Evolutionary conservation across 1,140 invertebrate genomes (phyloP).

Genomic region (Drosophila arawakana): DNA sequence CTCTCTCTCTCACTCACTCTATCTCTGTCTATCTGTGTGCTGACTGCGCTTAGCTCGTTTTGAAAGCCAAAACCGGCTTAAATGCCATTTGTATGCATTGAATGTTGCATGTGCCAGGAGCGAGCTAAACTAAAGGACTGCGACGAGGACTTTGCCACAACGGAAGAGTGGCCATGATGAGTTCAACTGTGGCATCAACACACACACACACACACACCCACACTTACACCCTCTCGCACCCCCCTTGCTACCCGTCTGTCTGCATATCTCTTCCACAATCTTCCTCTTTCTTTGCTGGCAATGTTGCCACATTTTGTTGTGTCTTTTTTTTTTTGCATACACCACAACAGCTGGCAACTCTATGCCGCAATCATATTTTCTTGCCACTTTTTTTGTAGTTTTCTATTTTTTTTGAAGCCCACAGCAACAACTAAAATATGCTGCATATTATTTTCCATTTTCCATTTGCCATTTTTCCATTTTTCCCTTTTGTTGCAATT

Average conservation of each 20-base stretch:
- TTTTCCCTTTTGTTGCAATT: slow-evolving; percentile 66
- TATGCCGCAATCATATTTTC: slow-evolving; percentile 57
- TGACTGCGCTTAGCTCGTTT: slow-evolving; percentile 58
- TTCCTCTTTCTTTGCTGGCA: slow-evolving; percentile 4
- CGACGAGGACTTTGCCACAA: slow-evolving; percentile 12
- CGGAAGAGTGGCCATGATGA: slow-evolving; percentile 34
- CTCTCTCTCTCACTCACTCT: slow-evolving; percentile 30
- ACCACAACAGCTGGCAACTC: slow-evolving; percentile 65
- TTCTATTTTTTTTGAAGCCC: slow-evolving; percentile 35
- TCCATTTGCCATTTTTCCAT: slow-evolving; percentile 67
- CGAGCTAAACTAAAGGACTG: slow-evolving; percentile 34
- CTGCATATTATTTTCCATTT: slow-evolving; percentile 70
- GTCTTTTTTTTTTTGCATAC: slow-evolving; percentile 26
- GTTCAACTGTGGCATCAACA: slow-evolving; percentile 28
- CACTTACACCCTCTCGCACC: neutral
- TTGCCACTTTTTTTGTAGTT: slow-evolving; percentile 15
- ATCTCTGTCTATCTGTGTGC: slow-evolving; percentile 23
- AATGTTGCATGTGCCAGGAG: slow-evolving; percentile 73
- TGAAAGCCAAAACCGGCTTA: slow-evolving; percentile 64
- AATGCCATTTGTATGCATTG: slow-evolving; percentile 84
- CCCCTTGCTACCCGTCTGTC: neutral
- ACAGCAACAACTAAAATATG: slow-evolving; percentile 75
- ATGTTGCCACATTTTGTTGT: slow-evolving; percentile 69
- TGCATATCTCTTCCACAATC: slow-evolving; percentile 7
- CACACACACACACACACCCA: neutral